Evolutionary conservation across 2,797 vertebrate genomes (phyloP).

Genomic region (Enteromius unitaeniatus): DNA sequence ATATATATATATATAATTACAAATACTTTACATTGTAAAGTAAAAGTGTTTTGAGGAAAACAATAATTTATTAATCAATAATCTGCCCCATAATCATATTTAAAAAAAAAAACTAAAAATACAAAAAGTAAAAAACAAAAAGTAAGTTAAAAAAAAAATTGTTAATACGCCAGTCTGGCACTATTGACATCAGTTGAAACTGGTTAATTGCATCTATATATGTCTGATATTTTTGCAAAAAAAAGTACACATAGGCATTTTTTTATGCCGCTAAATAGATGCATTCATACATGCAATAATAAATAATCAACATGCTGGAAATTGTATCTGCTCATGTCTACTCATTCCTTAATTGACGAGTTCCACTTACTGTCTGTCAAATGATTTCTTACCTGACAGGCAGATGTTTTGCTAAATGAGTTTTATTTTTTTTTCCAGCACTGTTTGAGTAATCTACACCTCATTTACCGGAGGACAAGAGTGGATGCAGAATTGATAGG

Average conservation of each 20-base stretch:
- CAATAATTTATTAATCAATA: no score
- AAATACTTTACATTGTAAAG: background rate
- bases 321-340: constrained; percentile 24
- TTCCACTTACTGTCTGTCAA: constrained; percentile 53
- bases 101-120: background rate
- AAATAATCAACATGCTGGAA: constrained; percentile 40
- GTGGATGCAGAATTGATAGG: constrained; percentile 45
- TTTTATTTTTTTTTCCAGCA: constrained; percentile 24
- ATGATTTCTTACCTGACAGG: constrained; percentile 46
- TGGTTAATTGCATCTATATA: no score
- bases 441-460: constrained; percentile 24
- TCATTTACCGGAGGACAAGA: constrained; percentile 44
- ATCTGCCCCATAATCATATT: background rate
- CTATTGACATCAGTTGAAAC: background rate
- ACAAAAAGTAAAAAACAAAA: background rate
- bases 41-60: background rate
- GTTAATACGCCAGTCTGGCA: background rate
- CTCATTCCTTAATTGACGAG: constrained; percentile 44
- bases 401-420: constrained; percentile 54
- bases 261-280: background rate
- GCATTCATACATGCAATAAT: constrained; percentile 19
- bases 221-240: no score
- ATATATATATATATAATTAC: background rate
- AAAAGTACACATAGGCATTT: no score
- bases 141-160: no score